Evolutionary conservation across 2,797 vertebrate genomes (phyloP).

Genomic region (Enteromius afrohamiltoni): DNA sequence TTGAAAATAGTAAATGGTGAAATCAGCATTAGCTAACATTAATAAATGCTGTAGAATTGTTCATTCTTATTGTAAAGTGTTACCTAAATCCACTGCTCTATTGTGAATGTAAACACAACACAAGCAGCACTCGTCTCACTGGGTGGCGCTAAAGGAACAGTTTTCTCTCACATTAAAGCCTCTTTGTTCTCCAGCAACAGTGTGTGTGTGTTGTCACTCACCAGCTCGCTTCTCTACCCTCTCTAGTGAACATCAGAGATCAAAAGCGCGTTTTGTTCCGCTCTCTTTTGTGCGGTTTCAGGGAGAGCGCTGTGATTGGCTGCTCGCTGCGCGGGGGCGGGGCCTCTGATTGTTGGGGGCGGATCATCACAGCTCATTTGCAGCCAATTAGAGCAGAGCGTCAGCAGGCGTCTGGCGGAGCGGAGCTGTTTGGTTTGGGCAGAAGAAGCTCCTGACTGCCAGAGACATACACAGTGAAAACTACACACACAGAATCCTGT

Average conservation of each 20-base stretch:
- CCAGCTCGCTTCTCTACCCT: background rate
- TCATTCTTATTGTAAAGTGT: too few relatives aligned
- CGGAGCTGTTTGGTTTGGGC: background rate
- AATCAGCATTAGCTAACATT: too few relatives aligned
- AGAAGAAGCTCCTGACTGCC: slow-evolving; percentile 9
- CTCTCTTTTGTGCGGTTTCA: background rate
- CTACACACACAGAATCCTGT: background rate
- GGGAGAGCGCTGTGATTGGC: slow-evolving; percentile 6
- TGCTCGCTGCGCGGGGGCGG: background rate
- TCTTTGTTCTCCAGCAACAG: background rate
- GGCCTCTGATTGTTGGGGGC: background rate
- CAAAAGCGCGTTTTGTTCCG: background rate
- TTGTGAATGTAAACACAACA: background rate
- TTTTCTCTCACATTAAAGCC: background rate
- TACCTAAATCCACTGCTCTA: too few relatives aligned
- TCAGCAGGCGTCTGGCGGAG: background rate
- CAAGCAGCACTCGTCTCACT: background rate
- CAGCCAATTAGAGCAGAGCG: background rate
- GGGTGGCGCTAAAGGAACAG: background rate
- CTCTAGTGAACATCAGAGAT: background rate
- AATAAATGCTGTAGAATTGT: too few relatives aligned
- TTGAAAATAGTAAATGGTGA: too few relatives aligned
- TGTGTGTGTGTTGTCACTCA: background rate
- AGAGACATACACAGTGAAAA: background rate
- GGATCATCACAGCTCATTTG: slow-evolving; percentile 50